phyloP scores from a whole-genome alignment of 2,888 invertebrate species.

The Temnothorax unifasciatus region DNA sequence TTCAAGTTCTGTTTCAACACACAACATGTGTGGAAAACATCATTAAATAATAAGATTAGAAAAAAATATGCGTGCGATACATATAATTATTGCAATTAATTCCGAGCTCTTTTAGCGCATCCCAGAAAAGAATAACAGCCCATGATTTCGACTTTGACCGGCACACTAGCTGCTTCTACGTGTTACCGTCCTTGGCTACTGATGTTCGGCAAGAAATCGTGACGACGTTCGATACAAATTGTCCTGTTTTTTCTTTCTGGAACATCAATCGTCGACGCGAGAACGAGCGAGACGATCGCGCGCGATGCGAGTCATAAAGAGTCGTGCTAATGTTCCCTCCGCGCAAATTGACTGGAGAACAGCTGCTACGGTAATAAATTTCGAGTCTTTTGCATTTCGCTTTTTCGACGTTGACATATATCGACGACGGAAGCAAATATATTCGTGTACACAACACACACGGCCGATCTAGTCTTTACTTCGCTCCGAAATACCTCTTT shows the following conservation, averaged over 20 bases:
- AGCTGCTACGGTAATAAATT: slow-evolving; percentile 49
- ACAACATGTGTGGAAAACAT: not conserved
- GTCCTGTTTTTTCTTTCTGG: not conserved
- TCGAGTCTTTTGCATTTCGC: not conserved
- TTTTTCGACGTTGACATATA: slow-evolving; percentile 16
- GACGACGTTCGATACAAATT: not conserved
- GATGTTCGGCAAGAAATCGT: not conserved
- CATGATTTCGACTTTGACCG: not conserved
- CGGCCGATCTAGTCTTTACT: not conserved
- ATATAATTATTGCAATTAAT: not conserved
- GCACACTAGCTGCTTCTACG: not conserved
- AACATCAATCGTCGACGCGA: not conserved
- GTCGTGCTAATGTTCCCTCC: not conserved
- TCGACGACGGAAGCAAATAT: slow-evolving; percentile 29
- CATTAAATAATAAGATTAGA: not conserved
- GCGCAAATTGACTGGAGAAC: slow-evolving; percentile 25
- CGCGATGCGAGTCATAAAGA: slow-evolving; percentile 8
- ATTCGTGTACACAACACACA: slow-evolving; percentile 36
- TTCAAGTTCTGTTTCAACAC: not conserved
- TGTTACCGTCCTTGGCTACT: not conserved
- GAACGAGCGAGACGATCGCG: not conserved
- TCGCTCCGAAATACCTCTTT: slow-evolving; percentile 8
- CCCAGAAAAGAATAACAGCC: not conserved
- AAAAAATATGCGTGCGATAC: not conserved
- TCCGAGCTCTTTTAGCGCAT: not conserved